phyloP scores from a whole-genome alignment of 53 echinoderm and acorn worm genomes.

The Zoroaster sp. region DNA sequence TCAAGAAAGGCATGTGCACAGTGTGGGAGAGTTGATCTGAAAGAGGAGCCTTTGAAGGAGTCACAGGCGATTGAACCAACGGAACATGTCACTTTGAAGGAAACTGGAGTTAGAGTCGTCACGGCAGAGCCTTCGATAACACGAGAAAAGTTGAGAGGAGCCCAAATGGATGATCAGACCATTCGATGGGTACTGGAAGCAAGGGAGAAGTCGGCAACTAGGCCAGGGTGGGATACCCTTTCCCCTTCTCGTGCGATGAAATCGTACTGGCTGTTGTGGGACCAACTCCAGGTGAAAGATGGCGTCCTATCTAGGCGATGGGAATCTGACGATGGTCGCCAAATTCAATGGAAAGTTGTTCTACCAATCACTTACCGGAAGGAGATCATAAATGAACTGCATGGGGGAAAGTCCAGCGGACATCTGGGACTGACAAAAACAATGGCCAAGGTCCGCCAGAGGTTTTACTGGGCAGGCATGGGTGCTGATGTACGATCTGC shows the following conservation, averaged over 20 bases:
- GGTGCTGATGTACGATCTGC: background rate
- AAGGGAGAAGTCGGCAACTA: background rate
- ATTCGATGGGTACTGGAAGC: background rate
- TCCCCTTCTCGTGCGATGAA: background rate
- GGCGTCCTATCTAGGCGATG: constrained; percentile 1
- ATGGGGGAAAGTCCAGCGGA: background rate
- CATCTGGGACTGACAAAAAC: constrained; percentile 37
- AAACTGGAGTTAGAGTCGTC: no score
- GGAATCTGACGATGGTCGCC: constrained; percentile 21
- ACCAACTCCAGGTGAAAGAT: background rate
- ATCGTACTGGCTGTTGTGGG: constrained; percentile 20
- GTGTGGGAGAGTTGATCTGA: background rate
- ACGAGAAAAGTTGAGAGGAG: background rate
- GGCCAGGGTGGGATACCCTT: constrained; percentile 2
- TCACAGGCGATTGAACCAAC: no score
- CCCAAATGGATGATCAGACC: background rate
- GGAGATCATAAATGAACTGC: background rate
- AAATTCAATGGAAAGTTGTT: background rate
- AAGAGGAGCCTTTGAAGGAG: background rate
- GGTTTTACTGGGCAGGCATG: constrained; percentile 22
- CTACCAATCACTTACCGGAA: background rate
- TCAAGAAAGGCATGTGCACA: background rate
- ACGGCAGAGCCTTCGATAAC: no score
- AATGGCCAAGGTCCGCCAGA: background rate
- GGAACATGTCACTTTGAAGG: no score